Conservation (phyloP, 2,888 invertebrate species). For the Acholoe squamosa region DNA sequence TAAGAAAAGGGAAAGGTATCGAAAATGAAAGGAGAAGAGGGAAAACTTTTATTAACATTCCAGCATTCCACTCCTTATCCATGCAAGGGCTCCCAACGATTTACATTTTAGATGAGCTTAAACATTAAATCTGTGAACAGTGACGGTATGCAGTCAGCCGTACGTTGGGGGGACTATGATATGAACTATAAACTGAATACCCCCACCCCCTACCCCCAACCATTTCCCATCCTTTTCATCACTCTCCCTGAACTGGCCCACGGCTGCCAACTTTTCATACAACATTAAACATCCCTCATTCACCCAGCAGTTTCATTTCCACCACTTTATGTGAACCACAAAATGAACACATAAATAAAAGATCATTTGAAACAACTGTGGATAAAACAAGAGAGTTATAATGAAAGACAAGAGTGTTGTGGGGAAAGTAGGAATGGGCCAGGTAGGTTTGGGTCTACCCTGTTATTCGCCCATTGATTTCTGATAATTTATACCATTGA, state of each 20-base stretch:
- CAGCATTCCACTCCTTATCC: too few species aligned
- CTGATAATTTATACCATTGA: neutral
- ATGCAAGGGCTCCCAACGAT: neutral
- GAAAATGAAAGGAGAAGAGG: too few species aligned
- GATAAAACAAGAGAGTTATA: too few species aligned
- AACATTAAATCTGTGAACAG: neutral
- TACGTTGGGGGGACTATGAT: neutral
- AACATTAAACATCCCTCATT: neutral
- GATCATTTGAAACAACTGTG: too few species aligned
- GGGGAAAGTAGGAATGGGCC: too few species aligned
- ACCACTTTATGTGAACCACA: neutral
- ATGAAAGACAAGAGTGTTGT: too few species aligned
- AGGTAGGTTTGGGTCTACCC: neutral
- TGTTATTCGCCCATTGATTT: neutral
- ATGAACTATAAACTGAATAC: neutral
- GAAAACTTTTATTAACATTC: too few species aligned
- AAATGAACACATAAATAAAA: neutral
- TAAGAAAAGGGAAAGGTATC: too few species aligned
- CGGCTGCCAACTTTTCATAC: neutral
- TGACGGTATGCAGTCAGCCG: neutral
- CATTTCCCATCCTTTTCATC: neutral
- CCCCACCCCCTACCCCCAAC: neutral
- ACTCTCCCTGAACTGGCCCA: neutral
- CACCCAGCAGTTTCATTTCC: neutral
- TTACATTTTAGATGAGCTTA: neutral